A percentile compares a stretch with the other conserved stretches of the same genome.
phyloP scores from a whole-genome alignment of 2,797 vertebrate species.

The Anabacerthia variegaticeps region DNA sequence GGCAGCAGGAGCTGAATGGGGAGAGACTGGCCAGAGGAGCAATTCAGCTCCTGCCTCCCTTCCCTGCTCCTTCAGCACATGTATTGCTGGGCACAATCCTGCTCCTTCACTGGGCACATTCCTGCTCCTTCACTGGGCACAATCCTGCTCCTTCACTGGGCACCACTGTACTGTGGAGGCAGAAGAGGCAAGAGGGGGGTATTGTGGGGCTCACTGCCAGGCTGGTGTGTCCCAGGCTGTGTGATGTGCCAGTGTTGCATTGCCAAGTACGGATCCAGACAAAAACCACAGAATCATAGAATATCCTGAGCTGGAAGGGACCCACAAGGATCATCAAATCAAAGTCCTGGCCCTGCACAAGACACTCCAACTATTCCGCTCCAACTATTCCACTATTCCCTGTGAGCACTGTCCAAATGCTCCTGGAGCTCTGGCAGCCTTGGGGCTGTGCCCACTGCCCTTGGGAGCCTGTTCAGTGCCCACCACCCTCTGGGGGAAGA shows the following conservation, averaged over 20 bases:
- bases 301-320: neutral
- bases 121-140: neutral
- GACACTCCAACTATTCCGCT: neutral
- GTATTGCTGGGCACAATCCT: no score
- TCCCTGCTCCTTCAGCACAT: neutral
- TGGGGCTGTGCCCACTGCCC: fast-evolving
- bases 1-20: neutral
- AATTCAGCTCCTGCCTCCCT: neutral
- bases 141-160: neutral
- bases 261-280: neutral
- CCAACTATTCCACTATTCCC: neutral
- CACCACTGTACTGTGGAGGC: neutral
- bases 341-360: neutral
- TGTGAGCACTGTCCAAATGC: fast-evolving
- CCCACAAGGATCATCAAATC: neutral
- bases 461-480: neutral
- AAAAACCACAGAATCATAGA: neutral
- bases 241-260: neutral
- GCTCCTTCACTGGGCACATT: no score
- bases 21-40: neutral
- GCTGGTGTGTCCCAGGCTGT: neutral
- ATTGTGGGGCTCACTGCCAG: neutral
- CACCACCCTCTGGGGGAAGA: neutral
- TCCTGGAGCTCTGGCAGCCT: neutral
- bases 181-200: neutral